Evolutionary conservation across 2,888 invertebrate genomes (phyloP).

Genomic region (Imbricaverruca yamaguchii): DNA sequence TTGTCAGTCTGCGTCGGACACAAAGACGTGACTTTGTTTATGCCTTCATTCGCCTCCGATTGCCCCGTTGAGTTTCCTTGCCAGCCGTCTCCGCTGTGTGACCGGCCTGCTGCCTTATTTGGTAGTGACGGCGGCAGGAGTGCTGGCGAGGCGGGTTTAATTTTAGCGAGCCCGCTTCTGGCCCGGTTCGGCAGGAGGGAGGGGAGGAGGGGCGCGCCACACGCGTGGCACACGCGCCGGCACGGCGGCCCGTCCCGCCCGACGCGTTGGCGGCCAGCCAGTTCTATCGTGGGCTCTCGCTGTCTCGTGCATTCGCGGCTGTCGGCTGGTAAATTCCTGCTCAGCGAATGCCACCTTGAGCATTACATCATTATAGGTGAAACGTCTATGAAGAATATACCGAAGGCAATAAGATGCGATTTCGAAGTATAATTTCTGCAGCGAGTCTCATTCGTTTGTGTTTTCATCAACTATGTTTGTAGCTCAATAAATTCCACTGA

Average conservation of each 20-base stretch:
- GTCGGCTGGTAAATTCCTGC: no score
- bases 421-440: no score
- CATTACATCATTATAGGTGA: no score
- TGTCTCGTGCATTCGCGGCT: no score
- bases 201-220: neutral
- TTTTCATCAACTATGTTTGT: no score
- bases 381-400: no score
- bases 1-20: no score
- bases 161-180: neutral
- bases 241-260: neutral
- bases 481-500: no score
- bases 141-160: neutral
- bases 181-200: neutral
- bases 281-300: neutral
- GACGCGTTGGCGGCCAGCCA: neutral
- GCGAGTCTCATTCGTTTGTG: no score
- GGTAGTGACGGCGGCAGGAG: neutral
- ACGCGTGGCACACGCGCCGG: neutral
- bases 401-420: no score
- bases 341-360: no score
- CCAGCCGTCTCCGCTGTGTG: neutral
- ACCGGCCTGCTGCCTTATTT: neutral
- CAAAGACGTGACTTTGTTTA: neutral
- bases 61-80: neutral
- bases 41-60: neutral